Base-by-base conservation (phyloP, 2,888 invertebrate species). In the Antheraea assamensis region DNA sequence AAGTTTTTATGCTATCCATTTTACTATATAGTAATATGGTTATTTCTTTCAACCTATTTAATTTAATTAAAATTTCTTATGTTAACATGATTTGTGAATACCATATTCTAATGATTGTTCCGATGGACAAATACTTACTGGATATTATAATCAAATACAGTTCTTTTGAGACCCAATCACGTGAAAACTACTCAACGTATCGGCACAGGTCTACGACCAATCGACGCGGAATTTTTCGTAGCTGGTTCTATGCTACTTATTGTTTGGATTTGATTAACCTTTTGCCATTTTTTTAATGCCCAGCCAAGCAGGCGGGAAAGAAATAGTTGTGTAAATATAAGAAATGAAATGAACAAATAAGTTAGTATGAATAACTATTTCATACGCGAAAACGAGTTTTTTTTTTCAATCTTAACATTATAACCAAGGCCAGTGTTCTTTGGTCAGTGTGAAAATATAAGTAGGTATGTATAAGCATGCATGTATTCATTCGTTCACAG, bases 401-500 rank as follows among this genome's bases (percentile, higher is more conserved):
- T 17, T n/a, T 30, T 30, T 30, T 30, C 17, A 30, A 5, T 64
- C 3, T 64, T n/a, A 58, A 58, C 24, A 13, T 58, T 58, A 13
- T 13, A 58, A 21, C 24, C n/a, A 24, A 13, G 58, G 58, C n/a
- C 31, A 66, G 61, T 42, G 13, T 61, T 27, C 27, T 72, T 68
- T 72, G 66, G 66, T 68, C 52, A 21, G 7, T 52, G 21, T 58
- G 58, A 27, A 55, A 47, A 55, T 70, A 24, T 68, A 75, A 75
- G 3, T 78, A 79, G 81, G 77, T 80, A 78, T 78, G 70, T 87
- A 89, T 88, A 42, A 42, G 3, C 79, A 79, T 81, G 77, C 80
- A 78, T 78, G 70, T 87, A 90, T 88, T 85, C 88, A 88, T 85
- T 89, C 85, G 85, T 86, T 89, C 85, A 85, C 85, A 83, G 87